phyloP scores from a whole-genome alignment of 2,888 invertebrate genomes.

The Serrognathus titanus region DNA sequence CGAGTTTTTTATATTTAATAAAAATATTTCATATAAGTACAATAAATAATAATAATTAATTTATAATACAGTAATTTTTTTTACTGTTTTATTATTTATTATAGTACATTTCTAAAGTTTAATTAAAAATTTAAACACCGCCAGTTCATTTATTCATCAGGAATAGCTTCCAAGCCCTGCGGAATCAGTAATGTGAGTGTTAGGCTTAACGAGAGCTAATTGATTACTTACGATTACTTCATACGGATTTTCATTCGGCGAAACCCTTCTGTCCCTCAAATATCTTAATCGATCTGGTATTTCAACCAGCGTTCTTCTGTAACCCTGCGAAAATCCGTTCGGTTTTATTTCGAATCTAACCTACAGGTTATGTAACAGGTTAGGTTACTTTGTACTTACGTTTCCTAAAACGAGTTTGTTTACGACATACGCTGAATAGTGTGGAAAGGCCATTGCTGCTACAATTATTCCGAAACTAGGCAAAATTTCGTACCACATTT shows the following conservation, averaged over 20 bases:
- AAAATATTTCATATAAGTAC: no score
- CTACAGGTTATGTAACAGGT: conserved; percentile 44
- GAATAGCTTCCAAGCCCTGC: conserved; percentile 59
- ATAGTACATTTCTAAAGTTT: no score
- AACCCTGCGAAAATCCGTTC: conserved; percentile 31
- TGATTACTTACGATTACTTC: conserved; percentile 44
- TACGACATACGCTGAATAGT: conserved; percentile 59
- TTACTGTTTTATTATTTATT: no score
- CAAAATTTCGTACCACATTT: conserved; percentile 73
- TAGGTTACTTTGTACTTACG: conserved; percentile 24
- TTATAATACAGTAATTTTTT: no score
- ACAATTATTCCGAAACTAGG: conserved; percentile 61
- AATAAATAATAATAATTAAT: no score
- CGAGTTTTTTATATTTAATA: no score
- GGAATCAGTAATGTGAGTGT: conserved; percentile 34
- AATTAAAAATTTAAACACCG: no score
- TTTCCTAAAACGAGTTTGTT: conserved; percentile 62
- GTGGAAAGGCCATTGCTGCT: conserved; percentile 59
- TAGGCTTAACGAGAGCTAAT: not conserved
- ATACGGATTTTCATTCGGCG: conserved; percentile 57
- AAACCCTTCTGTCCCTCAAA: conserved; percentile 58
- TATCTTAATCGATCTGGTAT: conserved; percentile 57
- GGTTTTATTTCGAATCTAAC: conserved; percentile 36
- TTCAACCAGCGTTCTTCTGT: conserved; percentile 54
- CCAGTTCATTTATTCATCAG: conserved; percentile 47